Evolutionary conservation across 2,113 vertebrate genomes (phyloP).

Genomic region (Chloropsis cyanopogon): DNA sequence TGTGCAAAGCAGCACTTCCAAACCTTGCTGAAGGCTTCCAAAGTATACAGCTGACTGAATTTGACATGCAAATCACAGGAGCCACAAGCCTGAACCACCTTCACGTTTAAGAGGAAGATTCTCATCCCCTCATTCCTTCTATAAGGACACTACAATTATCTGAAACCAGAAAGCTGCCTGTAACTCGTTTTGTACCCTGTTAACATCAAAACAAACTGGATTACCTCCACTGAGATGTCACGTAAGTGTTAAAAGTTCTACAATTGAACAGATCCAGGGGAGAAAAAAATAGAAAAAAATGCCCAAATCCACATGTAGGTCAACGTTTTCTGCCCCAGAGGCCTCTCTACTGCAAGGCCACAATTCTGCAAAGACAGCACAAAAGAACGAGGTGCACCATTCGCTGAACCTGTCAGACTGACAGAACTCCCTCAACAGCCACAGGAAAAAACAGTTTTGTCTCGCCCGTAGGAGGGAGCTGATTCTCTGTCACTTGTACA

Average conservation of each 20-base stretch:
- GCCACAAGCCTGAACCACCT: background rate
- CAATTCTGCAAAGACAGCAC: background rate
- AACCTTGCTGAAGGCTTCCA: background rate
- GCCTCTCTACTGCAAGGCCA: background rate
- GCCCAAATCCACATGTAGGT: background rate
- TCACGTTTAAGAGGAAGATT: background rate
- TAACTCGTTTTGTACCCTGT: background rate
- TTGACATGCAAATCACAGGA: background rate
- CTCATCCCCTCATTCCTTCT: background rate
- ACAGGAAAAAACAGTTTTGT: background rate
- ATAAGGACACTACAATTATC: background rate
- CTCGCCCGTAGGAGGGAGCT: background rate
- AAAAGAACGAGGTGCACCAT: background rate
- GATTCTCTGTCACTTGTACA: background rate
- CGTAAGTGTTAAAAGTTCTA: background rate
- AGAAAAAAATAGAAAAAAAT: accelerated
- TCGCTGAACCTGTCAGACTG: background rate
- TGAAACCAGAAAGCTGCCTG: background rate
- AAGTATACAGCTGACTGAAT: background rate
- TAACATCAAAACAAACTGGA: background rate
- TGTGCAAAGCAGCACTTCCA: background rate
- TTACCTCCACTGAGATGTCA: background rate
- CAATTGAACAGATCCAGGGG: background rate
- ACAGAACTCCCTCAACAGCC: background rate
- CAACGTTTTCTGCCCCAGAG: background rate